Evolutionary conservation across 2,888 invertebrate species (phyloP), one percentile per base, ranked within the genome.

Genomic region (Embidobia sp.): DNA sequence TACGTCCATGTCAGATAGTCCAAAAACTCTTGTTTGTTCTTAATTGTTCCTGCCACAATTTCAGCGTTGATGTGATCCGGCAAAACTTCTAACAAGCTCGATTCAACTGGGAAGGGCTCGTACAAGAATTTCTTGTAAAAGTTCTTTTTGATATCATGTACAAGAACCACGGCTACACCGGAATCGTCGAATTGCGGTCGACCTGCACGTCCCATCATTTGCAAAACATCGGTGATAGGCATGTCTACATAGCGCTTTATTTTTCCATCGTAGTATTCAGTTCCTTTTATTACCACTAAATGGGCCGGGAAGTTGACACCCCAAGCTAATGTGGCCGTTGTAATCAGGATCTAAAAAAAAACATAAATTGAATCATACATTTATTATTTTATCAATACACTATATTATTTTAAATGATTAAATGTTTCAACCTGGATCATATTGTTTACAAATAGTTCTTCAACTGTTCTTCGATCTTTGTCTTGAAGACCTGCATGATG

Each of bases 181-280:
- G 96, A 95, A 83, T 95, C 95, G 90, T 99, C 99, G 86, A 94
- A 99, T 91, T 99, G 96, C 0, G 99, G 99, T 57, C 99, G 92
- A 0, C 99, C 99, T 66, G 99, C 99, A 64, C 99, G 92, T 1
- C 99, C 99, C 95, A 99, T 99, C 99, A 99, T 99, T 90, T 99
- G 99, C 66, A 99, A 91, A 0, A 99, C 98, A 90, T 99, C 99
- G 0, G 99, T 99, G 49, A 99, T 98, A 0, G 99, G 99, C 95
- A 99, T 99, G 87, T 99, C 99, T 6, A 99, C 97, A 90, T 99
- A 99, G 81, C 98, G 93, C 87, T 97, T 96, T 19, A 94, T 94
- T 89, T 99, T 98, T 0, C 98, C 98, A 89, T 99, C 99, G 88
- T 95, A 99, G 90, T 97, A 99, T 90, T 99, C 99, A 0, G 99